Percentiles rank a stretch among this genome's conserved stretches.
phyloP scores from a whole-genome alignment of 2,797 vertebrate species.

The Intellagama lesueurii region DNA sequence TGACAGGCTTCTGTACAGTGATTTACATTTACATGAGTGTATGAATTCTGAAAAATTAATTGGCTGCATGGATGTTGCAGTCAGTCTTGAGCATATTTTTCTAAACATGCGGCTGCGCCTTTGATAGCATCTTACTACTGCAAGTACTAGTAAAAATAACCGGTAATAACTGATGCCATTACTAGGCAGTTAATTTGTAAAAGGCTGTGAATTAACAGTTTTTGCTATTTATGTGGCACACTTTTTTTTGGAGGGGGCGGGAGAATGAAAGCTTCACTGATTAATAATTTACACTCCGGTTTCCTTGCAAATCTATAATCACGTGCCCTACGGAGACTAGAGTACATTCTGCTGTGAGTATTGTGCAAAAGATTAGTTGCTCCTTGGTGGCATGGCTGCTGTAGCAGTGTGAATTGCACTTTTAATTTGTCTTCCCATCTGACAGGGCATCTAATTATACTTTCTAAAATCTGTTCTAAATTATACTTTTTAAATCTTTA shows the following conservation, averaged over 20 bases:
- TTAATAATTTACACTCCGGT: slow-evolving; percentile 74
- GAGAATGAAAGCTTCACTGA: slow-evolving; percentile 61
- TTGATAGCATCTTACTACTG: slow-evolving; percentile 52
- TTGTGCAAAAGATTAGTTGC: slow-evolving; percentile 72
- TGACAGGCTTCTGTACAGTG: slow-evolving; percentile 10
- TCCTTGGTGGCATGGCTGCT: slow-evolving; percentile 58
- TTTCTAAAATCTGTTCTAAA: slow-evolving; percentile 78
- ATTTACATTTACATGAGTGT: slow-evolving; percentile 43
- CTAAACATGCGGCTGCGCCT: slow-evolving; percentile 27
- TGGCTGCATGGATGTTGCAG: slow-evolving; percentile 46
- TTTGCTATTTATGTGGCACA: slow-evolving; percentile 56
- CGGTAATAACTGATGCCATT: slow-evolving; percentile 52
- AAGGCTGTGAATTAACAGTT: slow-evolving; percentile 65
- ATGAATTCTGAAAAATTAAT: slow-evolving; percentile 58
- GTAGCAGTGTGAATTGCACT: slow-evolving; percentile 74
- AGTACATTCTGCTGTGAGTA: slow-evolving; percentile 68
- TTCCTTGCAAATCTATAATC: slow-evolving; percentile 65
- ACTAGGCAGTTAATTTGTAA: slow-evolving; percentile 68
- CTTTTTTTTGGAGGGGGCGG: slow-evolving; percentile 63
- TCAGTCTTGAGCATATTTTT: slow-evolving; percentile 59
- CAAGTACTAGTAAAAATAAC: slow-evolving; percentile 55
- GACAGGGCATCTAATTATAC: slow-evolving; percentile 78
- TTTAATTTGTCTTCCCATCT: slow-evolving; percentile 79
- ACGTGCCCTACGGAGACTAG: slow-evolving; percentile 56
- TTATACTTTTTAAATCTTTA: slow-evolving; percentile 73